Evolutionary conservation across 2,113 vertebrate species (phyloP), one percentile per base, ranked within the genome.

Genomic region (Ascaphus truei): DNA sequence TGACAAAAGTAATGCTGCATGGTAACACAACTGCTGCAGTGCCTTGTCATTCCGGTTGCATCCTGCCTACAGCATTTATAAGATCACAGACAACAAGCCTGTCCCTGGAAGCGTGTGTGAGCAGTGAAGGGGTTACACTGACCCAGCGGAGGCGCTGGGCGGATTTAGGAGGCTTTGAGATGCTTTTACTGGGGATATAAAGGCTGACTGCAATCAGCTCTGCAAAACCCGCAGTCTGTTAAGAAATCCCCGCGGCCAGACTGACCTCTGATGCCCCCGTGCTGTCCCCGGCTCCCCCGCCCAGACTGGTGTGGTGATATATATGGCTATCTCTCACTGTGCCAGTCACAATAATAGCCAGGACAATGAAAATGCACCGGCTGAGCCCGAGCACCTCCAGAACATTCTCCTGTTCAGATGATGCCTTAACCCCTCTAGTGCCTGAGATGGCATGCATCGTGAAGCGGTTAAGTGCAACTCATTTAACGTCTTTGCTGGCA

Each of bases 81-180:
- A 53, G 62, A 22, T 53, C 31, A 23, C 15, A 29, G 27, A 48
- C 34, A 18, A 12, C 16, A 20, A n/a, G 16, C 47, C 48, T 39
- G 37, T 13, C 15, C 39, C 39, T 43, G 39, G 5, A 43, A 18
- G 39, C 15, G 12, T 5, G 39, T 15, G 5, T 45, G 51, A 30
- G 16, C 25, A 18, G 22, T 20, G 7, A 4, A 61, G 41, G 67
- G 36, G 67, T 71, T 71, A 71, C 60, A 71, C 37, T 7, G 16
- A 61, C 51, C 57, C 57, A 26, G 45, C 45, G 37, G 66, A 68
- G 67, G 61, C 61, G 52, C 57, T 51, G 25, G 52, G 67, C 45
- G 57, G 67, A 71, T 71, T 71, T 71, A 51, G 57, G 33, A 60
- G 47, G 67, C 67, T 61, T 71, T 71, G 57, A 61, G 67, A 61